These are phyloP conservation scores for Lepidocolaptes lacrymiger DNA, from an alignment of 2,797 vertebrate species.

Conservation along the genomic window DNA sequence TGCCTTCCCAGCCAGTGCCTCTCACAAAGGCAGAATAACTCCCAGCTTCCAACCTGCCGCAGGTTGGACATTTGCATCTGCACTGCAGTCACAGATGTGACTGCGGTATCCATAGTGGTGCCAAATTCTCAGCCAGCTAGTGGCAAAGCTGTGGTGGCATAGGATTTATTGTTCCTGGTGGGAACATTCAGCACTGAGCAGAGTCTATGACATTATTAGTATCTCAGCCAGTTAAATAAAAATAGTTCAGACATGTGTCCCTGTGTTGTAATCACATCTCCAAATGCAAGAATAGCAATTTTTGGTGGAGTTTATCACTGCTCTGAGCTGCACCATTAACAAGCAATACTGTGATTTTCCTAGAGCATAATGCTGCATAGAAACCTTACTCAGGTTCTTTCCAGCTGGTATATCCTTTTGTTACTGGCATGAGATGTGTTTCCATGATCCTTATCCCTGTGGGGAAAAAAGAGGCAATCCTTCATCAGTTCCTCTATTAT, in stretches of 20 bases:
- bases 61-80: neutral
- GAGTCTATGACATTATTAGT: neutral
- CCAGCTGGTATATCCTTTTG: neutral
- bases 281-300: constrained; percentile 36
- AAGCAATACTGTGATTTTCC: neutral
- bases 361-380: neutral
- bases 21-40: neutral
- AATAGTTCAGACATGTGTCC: neutral
- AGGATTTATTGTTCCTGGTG: neutral
- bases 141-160: neutral
- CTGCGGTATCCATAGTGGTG: neutral
- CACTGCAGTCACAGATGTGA: neutral
- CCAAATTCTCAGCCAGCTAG: neutral
- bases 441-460: neutral
- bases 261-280: constrained; percentile 22
- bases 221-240: constrained; percentile 29
- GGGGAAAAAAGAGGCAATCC: neutral
- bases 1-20: neutral
- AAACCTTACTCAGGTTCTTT: constrained; percentile 17
- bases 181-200: neutral
- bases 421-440: neutral
- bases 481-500: neutral
- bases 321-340: constrained; percentile 10
- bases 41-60: neutral
- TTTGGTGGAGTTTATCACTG: constrained; percentile 31